A percentile compares a stretch with the other conserved stretches of the same genome.
These are phyloP conservation scores for Drosophila multiciliata DNA, from an alignment of 2,888 invertebrate genomes.

Conservation along the genomic window DNA sequence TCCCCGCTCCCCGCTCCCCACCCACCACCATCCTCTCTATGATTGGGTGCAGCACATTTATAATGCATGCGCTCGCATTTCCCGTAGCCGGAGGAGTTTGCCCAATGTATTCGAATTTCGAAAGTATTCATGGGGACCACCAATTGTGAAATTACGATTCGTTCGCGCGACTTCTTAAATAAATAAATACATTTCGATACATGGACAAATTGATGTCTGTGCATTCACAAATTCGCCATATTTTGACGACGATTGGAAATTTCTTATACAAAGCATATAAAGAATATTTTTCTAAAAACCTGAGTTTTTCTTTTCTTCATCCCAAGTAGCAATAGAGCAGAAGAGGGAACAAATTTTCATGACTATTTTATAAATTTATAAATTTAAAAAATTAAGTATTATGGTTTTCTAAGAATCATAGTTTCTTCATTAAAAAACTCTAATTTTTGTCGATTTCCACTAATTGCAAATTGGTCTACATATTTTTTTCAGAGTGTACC, in stretches of 20 bases:
- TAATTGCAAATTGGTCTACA: not conserved
- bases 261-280: too few species aligned
- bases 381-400: not conserved
- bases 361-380: too few species aligned
- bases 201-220: constrained; percentile 1
- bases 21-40: not conserved
- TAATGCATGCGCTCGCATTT: constrained; percentile 13
- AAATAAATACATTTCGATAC: constrained; percentile 48
- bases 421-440: not conserved
- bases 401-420: not conserved
- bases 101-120: constrained; percentile 50
- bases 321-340: not conserved
- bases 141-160: constrained; percentile 63
- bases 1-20: not conserved
- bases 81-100: constrained; percentile 48
- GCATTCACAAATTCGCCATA: not conserved
- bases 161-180: constrained; percentile 53
- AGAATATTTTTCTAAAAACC: not conserved
- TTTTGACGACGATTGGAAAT: not conserved
- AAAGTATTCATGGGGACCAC: constrained; percentile 65
- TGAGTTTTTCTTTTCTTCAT: not conserved
- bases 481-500: not conserved
- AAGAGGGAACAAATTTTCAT: not conserved
- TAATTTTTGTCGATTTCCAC: not conserved
- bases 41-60: constrained; percentile 20